phyloP scores from a whole-genome alignment of 2,888 invertebrate species.

The Nemurella pictetii region DNA sequence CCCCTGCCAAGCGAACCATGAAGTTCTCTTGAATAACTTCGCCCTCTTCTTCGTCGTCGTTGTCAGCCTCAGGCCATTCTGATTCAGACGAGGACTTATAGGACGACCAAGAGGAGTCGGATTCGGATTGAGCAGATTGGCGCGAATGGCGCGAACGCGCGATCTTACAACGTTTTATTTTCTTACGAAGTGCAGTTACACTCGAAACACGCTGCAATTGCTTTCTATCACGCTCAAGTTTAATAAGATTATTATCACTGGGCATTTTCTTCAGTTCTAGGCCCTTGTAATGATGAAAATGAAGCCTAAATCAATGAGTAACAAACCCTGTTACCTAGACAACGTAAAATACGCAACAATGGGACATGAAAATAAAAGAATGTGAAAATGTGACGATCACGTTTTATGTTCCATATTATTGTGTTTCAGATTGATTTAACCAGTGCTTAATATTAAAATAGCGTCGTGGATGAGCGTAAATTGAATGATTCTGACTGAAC shows the following conservation, averaged over 20 bases:
- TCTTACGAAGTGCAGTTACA: not conserved
- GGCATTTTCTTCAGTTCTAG: not conserved
- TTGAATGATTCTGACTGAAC: too few species aligned
- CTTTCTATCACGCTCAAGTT: not conserved
- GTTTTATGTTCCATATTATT: too few species aligned
- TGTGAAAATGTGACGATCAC: too few species aligned
- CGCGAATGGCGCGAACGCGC: not conserved
- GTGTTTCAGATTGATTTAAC: too few species aligned
- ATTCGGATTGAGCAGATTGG: too few species aligned
- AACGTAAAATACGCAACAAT: not conserved
- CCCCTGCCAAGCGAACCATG: not conserved
- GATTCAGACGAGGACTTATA: too few species aligned
- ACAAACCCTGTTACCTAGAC: not conserved
- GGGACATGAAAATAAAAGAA: not conserved
- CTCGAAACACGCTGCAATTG: not conserved
- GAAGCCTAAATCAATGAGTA: too few species aligned
- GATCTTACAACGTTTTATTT: not conserved
- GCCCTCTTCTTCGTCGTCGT: not conserved
- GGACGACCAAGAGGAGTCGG: too few species aligned
- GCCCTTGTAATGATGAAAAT: not conserved
- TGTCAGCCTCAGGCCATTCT: not conserved
- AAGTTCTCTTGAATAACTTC: not conserved
- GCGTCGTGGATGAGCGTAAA: too few species aligned
- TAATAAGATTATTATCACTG: not conserved
- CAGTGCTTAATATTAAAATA: too few species aligned